Conservation (phyloP, 2,888 invertebrate genomes). For the Fragum whitleyi region DNA sequence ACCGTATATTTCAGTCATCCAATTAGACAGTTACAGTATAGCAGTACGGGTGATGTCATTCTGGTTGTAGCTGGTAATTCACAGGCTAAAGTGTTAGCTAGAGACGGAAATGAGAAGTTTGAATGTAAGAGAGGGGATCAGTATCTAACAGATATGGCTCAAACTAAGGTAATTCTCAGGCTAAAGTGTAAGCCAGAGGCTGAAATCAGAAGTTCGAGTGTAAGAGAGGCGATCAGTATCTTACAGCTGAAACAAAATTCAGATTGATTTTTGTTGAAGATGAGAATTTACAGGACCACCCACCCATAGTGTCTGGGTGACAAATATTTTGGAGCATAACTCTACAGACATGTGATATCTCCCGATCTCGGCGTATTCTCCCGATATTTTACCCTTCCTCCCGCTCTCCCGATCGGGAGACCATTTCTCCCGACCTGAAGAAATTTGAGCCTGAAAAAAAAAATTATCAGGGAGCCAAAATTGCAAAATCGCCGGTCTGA, state of each 20-base stretch:
- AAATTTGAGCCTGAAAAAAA: no score
- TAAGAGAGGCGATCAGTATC: slow-evolving; percentile 97
- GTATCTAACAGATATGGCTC: slow-evolving; percentile 92
- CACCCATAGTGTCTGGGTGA: no score
- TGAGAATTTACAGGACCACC: no score
- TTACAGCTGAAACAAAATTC: slow-evolving; percentile 87
- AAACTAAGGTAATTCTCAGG: slow-evolving; percentile 87
- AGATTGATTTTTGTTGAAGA: neutral
- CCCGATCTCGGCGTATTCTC: no score
- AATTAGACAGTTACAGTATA: slow-evolving; percentile 95
- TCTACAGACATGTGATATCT: no score
- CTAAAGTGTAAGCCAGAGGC: slow-evolving; percentile 97
- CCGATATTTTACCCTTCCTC: no score
- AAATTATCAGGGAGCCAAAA: no score
- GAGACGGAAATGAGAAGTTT: slow-evolving; percentile 96
- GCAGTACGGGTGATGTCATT: slow-evolving; percentile 96
- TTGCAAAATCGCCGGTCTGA: no score
- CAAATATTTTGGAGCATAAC: no score
- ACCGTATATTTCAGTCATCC: slow-evolving; percentile 89
- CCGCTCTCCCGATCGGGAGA: no score
- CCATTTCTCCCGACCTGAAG: no score
- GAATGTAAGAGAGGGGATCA: slow-evolving; percentile 98
- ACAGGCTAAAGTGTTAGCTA: slow-evolving; percentile 93
- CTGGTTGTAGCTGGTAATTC: slow-evolving; percentile 95
- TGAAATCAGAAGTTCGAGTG: slow-evolving; percentile 97